Evolutionary conservation across 2,113 vertebrate genomes (phyloP).

Genomic region (mouse (Mus musculus)): DNA sequence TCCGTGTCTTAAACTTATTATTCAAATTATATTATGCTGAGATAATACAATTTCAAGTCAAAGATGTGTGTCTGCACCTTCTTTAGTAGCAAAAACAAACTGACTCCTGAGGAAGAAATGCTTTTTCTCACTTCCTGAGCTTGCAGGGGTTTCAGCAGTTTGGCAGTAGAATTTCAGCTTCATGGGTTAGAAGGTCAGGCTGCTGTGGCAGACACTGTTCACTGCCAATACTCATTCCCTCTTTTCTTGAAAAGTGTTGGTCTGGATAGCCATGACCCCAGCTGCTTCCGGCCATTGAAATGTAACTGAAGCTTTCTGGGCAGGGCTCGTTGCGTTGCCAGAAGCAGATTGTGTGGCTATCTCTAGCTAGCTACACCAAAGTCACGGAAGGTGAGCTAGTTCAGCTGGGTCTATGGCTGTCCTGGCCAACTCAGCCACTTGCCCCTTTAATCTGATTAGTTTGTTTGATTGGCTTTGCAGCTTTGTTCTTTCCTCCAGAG

Average conservation of each 20-base stretch:
- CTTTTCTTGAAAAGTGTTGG: constrained; percentile 37
- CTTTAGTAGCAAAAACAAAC: constrained; percentile 3
- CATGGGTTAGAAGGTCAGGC: constrained; percentile 16
- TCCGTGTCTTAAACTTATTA: constrained; percentile 51
- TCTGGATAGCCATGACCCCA: neutral
- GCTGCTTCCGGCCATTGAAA: neutral
- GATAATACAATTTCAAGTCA: constrained; percentile 40
- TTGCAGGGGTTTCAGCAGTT: neutral
- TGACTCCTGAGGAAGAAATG: constrained; percentile 22
- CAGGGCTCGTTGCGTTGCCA: neutral
- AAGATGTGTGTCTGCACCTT: constrained; percentile 26
- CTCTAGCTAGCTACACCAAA: neutral
- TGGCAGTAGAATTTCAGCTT: neutral
- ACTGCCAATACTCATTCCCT: neutral
- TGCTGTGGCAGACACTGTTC: neutral
- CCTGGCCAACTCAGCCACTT: neutral
- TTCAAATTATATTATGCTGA: constrained; percentile 36
- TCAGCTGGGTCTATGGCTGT: neutral
- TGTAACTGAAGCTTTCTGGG: neutral
- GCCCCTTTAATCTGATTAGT: neutral
- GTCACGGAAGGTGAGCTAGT: neutral
- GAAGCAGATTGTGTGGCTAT: neutral
- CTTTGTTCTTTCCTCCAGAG: constrained; percentile 30
- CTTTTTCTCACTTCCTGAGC: neutral
- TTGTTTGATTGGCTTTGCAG: neutral